phyloP scores from a whole-genome alignment of 2,888 invertebrate species.

The Gerris lacustris region DNA sequence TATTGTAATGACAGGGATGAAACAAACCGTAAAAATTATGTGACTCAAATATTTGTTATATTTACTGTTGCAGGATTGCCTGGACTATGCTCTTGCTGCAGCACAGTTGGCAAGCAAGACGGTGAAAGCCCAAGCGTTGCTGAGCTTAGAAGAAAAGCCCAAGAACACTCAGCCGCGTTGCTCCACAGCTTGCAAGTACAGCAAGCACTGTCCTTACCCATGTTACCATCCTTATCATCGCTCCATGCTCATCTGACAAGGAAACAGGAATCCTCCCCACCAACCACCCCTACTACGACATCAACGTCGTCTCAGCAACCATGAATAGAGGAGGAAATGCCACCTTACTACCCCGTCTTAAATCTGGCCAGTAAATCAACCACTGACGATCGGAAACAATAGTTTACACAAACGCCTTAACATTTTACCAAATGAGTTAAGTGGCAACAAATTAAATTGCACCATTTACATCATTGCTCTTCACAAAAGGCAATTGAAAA shows the following conservation, averaged over 20 bases:
- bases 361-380: neutral
- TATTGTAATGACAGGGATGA: too few species aligned
- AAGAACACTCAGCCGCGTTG: conserved; percentile 85
- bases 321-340: neutral
- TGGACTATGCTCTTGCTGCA: conserved; percentile 64
- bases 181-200: conserved; percentile 49
- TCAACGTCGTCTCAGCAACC: conserved; percentile 37
- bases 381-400: too few species aligned
- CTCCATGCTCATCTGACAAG: conserved; percentile 31
- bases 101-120: conserved; percentile 34
- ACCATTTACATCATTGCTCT: too few species aligned
- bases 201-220: conserved; percentile 36
- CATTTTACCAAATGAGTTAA: too few species aligned
- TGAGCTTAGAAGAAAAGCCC: conserved; percentile 80
- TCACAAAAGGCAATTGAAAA: too few species aligned
- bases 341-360: neutral
- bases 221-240: conserved; percentile 33
- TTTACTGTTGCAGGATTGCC: conserved; percentile 49
- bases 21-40: too few species aligned
- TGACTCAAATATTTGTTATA: too few species aligned
- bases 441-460: too few species aligned
- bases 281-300: conserved; percentile 27
- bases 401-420: too few species aligned
- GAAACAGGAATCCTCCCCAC: conserved; percentile 24
- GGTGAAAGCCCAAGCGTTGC: conserved; percentile 56